phyloP scores from a whole-genome alignment of 1,140 invertebrate genomes.

The Drosophila bocki region DNA sequence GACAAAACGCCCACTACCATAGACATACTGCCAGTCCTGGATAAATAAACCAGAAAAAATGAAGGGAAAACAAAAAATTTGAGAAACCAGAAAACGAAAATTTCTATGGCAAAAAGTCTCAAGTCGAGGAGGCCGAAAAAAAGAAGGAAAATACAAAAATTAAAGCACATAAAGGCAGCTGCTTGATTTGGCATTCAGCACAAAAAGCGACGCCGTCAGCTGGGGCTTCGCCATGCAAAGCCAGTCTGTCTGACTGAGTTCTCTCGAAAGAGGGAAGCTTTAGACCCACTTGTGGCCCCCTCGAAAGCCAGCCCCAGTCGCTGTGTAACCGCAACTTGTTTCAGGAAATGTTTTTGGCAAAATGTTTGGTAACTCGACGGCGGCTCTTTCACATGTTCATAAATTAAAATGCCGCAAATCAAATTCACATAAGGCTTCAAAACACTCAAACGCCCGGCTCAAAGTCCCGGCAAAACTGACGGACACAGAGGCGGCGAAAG shows the following conservation, averaged over 20 bases:
- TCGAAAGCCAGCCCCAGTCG: background rate
- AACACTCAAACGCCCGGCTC: slow-evolving; percentile 57
- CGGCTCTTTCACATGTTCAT: slow-evolving; percentile 69
- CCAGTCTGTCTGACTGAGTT: slow-evolving; percentile 21
- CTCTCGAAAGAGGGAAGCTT: slow-evolving; percentile 17
- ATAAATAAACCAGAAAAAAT: slow-evolving; percentile 57
- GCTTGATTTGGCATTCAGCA: slow-evolving; percentile 80
- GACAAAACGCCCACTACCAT: slow-evolving; percentile 68
- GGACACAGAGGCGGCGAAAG: slow-evolving; percentile 18
- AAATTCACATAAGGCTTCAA: slow-evolving; percentile 80
- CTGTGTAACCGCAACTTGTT: slow-evolving; percentile 49
- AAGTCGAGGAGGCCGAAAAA: slow-evolving; percentile 32
- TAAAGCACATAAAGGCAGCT: slow-evolving; percentile 61
- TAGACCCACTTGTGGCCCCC: slow-evolving; percentile 8
- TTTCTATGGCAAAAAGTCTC: slow-evolving; percentile 40
- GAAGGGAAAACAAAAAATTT: slow-evolving; percentile 40
- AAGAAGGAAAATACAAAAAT: slow-evolving; percentile 30
- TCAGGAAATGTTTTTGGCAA: slow-evolving; percentile 65
- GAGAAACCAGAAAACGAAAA: slow-evolving; percentile 47
- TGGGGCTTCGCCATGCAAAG: slow-evolving; percentile 53
- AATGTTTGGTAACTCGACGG: slow-evolving; percentile 73
- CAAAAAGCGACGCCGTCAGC: slow-evolving; percentile 63
- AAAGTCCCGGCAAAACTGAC: slow-evolving; percentile 29
- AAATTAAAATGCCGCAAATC: slow-evolving; percentile 84
- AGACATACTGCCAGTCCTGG: slow-evolving; percentile 31